These are phyloP conservation scores for Pterocles gutturalis DNA, from an alignment of 2,113 vertebrate genomes.

Conservation along the genomic window DNA sequence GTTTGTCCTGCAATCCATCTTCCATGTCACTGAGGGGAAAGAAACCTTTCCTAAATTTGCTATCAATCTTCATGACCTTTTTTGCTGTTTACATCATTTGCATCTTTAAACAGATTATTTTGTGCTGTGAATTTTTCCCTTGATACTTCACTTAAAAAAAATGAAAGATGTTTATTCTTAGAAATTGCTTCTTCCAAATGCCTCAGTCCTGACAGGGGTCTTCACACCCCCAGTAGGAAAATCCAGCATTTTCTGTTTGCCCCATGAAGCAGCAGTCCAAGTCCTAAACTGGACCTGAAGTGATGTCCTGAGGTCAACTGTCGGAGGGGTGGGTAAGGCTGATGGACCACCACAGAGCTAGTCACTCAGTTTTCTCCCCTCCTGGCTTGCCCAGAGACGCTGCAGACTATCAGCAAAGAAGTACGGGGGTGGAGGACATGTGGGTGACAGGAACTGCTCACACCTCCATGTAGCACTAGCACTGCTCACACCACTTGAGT, in stretches of 20 bases:
- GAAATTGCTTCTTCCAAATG: background rate
- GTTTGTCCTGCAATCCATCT: constrained; percentile 58
- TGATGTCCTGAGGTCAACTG: background rate
- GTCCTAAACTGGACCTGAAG: background rate
- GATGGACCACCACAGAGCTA: background rate
- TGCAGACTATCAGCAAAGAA: background rate
- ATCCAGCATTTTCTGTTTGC: background rate
- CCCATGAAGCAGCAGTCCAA: background rate
- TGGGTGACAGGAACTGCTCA: background rate
- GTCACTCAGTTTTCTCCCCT: background rate
- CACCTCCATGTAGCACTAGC: background rate
- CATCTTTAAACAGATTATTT: constrained; percentile 26
- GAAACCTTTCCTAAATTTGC: constrained; percentile 37
- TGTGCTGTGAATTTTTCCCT: background rate
- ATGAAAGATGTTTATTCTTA: background rate
- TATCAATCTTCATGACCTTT: constrained; percentile 59
- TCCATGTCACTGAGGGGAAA: constrained; percentile 26
- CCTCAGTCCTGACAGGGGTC: background rate
- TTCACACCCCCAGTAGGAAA: background rate
- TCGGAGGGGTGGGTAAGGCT: no score
- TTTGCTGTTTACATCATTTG: background rate
- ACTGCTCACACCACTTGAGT: background rate
- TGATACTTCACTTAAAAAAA: background rate
- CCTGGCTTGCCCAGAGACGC: background rate
- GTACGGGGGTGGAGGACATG: rapidly evolving